Base-by-base conservation (phyloP, 2,113 vertebrate species). In the Antigone vipio region DNA sequence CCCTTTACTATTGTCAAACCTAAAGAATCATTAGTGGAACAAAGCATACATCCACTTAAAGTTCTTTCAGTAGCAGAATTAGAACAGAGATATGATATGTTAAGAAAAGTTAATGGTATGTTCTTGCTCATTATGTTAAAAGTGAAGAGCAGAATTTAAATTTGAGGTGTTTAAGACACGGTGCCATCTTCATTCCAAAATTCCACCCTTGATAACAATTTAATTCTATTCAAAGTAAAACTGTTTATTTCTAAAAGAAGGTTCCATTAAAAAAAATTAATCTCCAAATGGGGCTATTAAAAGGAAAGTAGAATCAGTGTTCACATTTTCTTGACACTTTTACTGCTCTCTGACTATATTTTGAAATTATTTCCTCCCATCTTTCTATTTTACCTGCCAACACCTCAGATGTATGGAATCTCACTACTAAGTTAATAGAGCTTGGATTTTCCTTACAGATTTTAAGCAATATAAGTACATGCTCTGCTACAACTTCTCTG, bases 401-500 rank as follows among this genome's bases (percentile, higher is more conserved):
- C 23, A 62, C 9, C 20, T 79, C 35, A 56, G 32, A 66, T 34
- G 13, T 26, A 8, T 13, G 13, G 12, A 77, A 44, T 52, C 29
- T 63, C 67, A 42, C 66, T 26, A 50, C 9, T 13, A 49, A 35
- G 12, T 29, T 56, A 87, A 64, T 2, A 24, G 20, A 69, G 14
- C 6, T 22, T 56, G 27, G 20, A 66, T 34, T 74, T 34, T 9
- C 26, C 55, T 47, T 42, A 45, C 3, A 44, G 15, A n/a, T 74
- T 72, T 73, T 40, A 71, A 72, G 29, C 11, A 11, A 30, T 9
- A 1, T 26, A 45, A 52, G 9, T 10, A 10, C 0, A 0, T 35
- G 24, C 3, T 68, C 24, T 52, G 12, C 35, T 58, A 64, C 35
- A 44, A 1, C 32, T 58, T 78, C 15, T 18, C n/a, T 27, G 9